Percentiles rank a stretch among this genome's conserved stretches.
Conservation (phyloP, 2,113 vertebrate species). For the Passer domesticus region DNA sequence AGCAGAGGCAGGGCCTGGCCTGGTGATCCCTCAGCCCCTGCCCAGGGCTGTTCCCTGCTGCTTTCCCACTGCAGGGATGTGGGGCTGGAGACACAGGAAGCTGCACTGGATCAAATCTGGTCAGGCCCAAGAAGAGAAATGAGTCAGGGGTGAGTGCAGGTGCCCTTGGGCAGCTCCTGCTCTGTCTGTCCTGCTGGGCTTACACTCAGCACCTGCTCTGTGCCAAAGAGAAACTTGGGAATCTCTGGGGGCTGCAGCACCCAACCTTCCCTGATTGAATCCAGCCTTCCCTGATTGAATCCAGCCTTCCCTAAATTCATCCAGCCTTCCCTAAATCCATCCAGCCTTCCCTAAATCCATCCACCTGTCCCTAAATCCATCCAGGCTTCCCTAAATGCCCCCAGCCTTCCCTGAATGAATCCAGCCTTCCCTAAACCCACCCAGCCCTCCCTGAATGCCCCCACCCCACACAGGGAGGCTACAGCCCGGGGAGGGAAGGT, state of each 20-base stretch:
- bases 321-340: neutral
- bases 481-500: neutral
- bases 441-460: neutral
- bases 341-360: too few relatives aligned
- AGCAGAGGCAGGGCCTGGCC: neutral
- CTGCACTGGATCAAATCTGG: accelerated
- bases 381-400: too few relatives aligned
- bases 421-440: neutral
- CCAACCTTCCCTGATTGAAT: neutral
- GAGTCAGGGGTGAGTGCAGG: neutral
- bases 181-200: neutral
- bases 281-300: too few relatives aligned
- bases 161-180: neutral
- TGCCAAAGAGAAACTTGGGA: neutral
- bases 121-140: neutral
- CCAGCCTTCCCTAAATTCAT: neutral
- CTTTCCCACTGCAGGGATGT: neutral
- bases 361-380: neutral
- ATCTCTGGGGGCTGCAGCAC: neutral
- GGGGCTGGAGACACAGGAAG: neutral
- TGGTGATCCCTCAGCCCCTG: neutral
- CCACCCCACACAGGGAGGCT: neutral
- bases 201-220: neutral
- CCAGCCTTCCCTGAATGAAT: neutral
- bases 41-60: neutral